Percentiles rank a stretch among this genome's conserved stretches.
phyloP scores from a whole-genome alignment of 2,113 vertebrate genomes.

The Stictonetta naevosa region DNA sequence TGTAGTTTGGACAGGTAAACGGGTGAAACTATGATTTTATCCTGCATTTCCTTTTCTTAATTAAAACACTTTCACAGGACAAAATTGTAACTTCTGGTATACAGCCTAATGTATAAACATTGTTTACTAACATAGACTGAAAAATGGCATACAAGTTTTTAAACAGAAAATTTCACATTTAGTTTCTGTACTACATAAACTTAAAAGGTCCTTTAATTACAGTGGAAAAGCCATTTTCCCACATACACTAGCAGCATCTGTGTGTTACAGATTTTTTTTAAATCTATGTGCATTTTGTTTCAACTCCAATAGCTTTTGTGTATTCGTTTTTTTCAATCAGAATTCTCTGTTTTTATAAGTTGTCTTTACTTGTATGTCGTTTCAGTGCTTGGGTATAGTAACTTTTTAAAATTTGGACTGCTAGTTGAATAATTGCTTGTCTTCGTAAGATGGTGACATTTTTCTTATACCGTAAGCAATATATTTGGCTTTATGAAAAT shows the following conservation, averaged over 20 bases:
- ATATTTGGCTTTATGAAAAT: not conserved
- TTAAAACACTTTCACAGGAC: conserved; percentile 17
- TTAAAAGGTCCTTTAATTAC: not conserved
- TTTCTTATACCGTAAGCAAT: conserved; percentile 1
- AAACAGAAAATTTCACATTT: not conserved
- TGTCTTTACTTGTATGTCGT: not conserved
- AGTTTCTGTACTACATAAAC: not conserved
- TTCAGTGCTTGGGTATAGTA: conserved; percentile 20
- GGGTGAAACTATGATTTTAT: conserved; percentile 30
- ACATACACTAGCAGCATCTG: not conserved
- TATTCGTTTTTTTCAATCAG: not conserved
- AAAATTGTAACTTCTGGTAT: conserved; percentile 18
- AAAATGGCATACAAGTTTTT: not conserved
- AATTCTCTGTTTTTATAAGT: not conserved
- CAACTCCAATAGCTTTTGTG: not conserved
- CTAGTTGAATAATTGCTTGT: not conserved
- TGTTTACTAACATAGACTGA: not conserved
- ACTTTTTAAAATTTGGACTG: not conserved
- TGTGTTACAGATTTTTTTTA: not conserved
- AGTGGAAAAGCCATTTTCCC: not conserved
- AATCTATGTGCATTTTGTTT: not conserved
- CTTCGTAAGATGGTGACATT: not conserved
- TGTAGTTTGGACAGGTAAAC: not conserved
- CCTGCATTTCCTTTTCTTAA: conserved; percentile 49
- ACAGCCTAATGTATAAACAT: not conserved